Evolutionary conservation across 2,888 invertebrate genomes (phyloP), one percentile per base, ranked within the genome.

Genomic region (Brachycybe producta): DNA sequence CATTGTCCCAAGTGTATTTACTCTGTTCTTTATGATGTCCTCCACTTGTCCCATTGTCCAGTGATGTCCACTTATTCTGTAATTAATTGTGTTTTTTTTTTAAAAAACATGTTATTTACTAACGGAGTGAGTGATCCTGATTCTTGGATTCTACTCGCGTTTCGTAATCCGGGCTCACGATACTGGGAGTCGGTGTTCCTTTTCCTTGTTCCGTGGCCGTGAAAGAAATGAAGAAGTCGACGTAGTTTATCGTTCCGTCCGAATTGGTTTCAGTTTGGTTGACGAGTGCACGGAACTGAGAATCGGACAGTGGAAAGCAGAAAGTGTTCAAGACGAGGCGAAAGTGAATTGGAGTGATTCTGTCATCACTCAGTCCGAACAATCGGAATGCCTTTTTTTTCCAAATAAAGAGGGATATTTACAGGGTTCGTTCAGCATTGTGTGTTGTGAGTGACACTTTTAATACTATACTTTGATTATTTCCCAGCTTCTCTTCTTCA

Each of bases 271-370:
- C 21, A 24, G 21, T 21, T n/a, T 40, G 17, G 4, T n/a, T 4
- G 4, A 40, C n/a, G 17, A 40, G 5, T n/a, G 17, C 40, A 4
- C 21, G 40, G 21, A 40, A 40, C 5, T 40, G 40, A 4, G 40
- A 3, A 40, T 40, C 40, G 17, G 40, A 7, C 40, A 40, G 21
- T 3, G 40, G 40, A 21, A 40, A 40, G 40, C 40, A 40, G 40
- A 40, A 21, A 15, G 40, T 15, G 8, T 40, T 24, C 40, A 40
- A 21, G 21, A 40, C 40, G 21, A 21, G 21, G 17, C 40, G 40
- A 21, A 40, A 40, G 8, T 40, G 40, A 21, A 13, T 40, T 21
- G 19, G 17, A 3, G 23, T n/a, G 21, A 40, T 40, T 19, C 8
- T 19, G 4, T 4, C 19, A 5, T 40, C 21, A 3, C 3, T n/a